Percentiles rank a stretch among this genome's conserved stretches.
phyloP scores from a whole-genome alignment of 2,888 invertebrate species.

The Willowsia nigromaculata region DNA sequence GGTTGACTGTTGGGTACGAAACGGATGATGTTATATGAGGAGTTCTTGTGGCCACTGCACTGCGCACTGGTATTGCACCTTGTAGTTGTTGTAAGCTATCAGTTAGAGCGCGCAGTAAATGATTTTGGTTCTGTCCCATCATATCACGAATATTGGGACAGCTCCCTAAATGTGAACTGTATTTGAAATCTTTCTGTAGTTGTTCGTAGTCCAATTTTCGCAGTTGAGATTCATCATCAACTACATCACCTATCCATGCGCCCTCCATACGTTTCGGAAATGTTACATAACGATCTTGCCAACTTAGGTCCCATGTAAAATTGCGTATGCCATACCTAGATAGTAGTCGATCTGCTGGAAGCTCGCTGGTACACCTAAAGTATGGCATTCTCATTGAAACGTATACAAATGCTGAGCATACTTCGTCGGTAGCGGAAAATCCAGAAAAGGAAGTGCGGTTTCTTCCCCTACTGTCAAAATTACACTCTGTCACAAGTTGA shows the following conservation, averaged over 20 bases:
- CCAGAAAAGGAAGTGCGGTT: slow-evolving; percentile 64
- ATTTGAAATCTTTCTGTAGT: slow-evolving; percentile 20
- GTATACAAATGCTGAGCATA: slow-evolving; percentile 57
- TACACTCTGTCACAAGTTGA: slow-evolving; percentile 58
- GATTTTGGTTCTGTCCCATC: slow-evolving; percentile 13
- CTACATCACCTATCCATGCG: slow-evolving; percentile 51
- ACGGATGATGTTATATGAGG: slow-evolving; percentile 47
- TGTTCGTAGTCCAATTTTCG: not conserved
- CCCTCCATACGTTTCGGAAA: slow-evolving; percentile 37
- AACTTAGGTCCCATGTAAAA: slow-evolving; percentile 54
- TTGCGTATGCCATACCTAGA: slow-evolving; percentile 39
- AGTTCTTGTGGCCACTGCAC: slow-evolving; percentile 23
- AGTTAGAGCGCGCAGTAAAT: slow-evolving; percentile 24
- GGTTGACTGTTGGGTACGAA: not conserved
- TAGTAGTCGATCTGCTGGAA: slow-evolving; percentile 15
- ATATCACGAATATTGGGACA: slow-evolving; percentile 55
- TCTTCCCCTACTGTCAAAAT: slow-evolving; percentile 41
- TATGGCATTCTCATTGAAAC: slow-evolving; percentile 46
- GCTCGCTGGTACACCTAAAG: slow-evolving; percentile 59
- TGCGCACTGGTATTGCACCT: not conserved
- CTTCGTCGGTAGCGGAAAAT: slow-evolving; percentile 61
- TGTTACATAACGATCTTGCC: slow-evolving; percentile 65
- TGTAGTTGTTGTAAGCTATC: not conserved
- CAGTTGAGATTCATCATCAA: slow-evolving; percentile 2
- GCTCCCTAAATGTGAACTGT: slow-evolving; percentile 34